Conservation (phyloP, 2,797 vertebrate genomes). For the Poeciliopsis infans region DNA sequence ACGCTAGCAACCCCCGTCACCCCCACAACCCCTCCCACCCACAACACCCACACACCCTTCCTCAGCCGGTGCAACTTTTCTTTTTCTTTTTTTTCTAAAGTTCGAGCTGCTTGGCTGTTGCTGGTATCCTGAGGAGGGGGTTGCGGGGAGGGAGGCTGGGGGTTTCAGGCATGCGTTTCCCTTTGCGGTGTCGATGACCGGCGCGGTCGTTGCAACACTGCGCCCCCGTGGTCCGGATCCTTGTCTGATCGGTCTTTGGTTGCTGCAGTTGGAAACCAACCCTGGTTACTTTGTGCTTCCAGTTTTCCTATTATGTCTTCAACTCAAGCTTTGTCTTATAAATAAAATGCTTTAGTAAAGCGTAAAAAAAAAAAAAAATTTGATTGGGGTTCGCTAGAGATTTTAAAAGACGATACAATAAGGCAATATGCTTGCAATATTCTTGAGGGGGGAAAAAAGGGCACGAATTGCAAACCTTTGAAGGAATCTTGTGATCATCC, state of each 20-base stretch:
- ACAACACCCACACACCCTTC: slow-evolving; percentile 37
- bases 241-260: not conserved
- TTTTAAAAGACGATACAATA: not conserved
- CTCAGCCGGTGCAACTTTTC: not conserved
- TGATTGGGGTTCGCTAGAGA: slow-evolving; percentile 11
- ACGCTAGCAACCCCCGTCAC: slow-evolving; percentile 16
- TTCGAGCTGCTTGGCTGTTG: not conserved
- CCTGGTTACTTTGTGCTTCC: slow-evolving; percentile 2
- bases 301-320: slow-evolving; percentile 13
- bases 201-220: not conserved
- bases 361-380: slow-evolving; percentile 29
- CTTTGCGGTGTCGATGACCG: slow-evolving; percentile 1
- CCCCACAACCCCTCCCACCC: slow-evolving; percentile 31
- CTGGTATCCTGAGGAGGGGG: not conserved
- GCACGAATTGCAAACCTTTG: not conserved
- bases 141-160: not conserved
- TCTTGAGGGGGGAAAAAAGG: not conserved
- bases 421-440: not conserved
- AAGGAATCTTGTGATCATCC: not conserved
- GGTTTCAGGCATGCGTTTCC: slow-evolving; percentile 4
- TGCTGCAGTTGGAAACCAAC: slow-evolving; percentile 7
- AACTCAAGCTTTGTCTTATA: slow-evolving; percentile 10
- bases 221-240: not conserved
- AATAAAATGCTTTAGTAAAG: slow-evolving; percentile 34
- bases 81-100: not conserved